phyloP scores from a whole-genome alignment of 2,888 invertebrate genomes.

The Bombylius discolor region DNA sequence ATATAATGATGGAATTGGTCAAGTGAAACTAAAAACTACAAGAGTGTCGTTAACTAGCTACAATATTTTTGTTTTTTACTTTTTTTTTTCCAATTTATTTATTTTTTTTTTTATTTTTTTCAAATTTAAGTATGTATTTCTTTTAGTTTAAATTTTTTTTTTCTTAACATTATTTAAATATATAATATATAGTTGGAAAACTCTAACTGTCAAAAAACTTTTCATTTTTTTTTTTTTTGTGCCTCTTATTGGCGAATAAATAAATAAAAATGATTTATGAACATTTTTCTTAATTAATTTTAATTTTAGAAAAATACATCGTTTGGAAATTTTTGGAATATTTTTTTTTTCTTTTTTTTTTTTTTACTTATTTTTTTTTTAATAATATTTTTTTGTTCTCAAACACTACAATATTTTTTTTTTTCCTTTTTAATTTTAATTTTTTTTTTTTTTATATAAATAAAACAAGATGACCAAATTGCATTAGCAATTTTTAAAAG shows the following conservation, averaged over 20 bases:
- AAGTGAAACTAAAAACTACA: constrained; percentile 7
- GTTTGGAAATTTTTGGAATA: not conserved
- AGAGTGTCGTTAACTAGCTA: constrained; percentile 7
- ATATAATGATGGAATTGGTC: constrained; percentile 5
- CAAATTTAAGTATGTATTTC: not conserved
- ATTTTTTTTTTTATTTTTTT: not conserved
- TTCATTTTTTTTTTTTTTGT: not conserved
- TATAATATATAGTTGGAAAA: not conserved
- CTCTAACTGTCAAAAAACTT: not conserved
- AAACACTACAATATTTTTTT: constrained; percentile 1
- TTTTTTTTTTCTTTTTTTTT: not conserved
- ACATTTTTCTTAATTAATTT: not conserved
- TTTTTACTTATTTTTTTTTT: not conserved
- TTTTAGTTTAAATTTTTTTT: too few species aligned
- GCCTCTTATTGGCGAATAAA: not conserved
- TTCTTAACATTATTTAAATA: not conserved
- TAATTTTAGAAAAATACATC: constrained; percentile 6
- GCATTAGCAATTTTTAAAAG: not conserved
- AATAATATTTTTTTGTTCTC: constrained; percentile 2
- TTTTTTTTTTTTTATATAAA: not conserved
- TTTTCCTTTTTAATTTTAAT: not conserved
- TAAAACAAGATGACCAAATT: constrained; percentile 3
- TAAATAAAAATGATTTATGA: not conserved
- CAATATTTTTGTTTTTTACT: not conserved
- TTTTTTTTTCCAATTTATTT: not conserved